phyloP scores from a whole-genome alignment of 2,113 vertebrate genomes.

The Talpa occidentalis region DNA sequence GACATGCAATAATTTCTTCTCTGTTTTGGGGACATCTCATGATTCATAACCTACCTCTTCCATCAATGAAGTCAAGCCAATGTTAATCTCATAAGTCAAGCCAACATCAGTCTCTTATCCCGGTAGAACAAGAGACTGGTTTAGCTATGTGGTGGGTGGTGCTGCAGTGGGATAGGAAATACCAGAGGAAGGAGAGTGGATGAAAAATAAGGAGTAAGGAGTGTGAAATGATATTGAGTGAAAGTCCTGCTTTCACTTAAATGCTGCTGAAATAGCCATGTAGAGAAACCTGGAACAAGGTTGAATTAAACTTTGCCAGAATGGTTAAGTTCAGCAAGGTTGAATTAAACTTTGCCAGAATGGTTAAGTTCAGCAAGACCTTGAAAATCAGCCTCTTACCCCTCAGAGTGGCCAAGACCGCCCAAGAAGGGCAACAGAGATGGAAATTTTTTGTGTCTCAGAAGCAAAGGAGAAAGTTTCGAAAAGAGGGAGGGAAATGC shows the following conservation, averaged over 20 bases:
- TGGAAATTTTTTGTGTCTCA: neutral
- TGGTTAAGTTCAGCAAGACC: neutral
- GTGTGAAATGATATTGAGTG: neutral
- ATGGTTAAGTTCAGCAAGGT: neutral
- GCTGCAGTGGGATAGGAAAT: neutral
- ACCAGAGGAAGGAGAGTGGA: neutral
- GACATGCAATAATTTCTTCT: neutral
- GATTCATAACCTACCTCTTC: neutral
- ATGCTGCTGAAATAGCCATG: neutral
- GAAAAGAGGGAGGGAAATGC: neutral
- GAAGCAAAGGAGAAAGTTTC: neutral
- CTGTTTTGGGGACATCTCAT: neutral
- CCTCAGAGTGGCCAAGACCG: neutral
- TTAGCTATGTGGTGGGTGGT: neutral
- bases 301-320: neutral
- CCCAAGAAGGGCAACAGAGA: neutral
- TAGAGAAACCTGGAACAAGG: neutral
- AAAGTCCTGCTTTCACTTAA: neutral
- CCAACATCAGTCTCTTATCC: neutral
- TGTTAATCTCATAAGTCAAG: neutral
- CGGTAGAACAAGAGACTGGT: neutral
- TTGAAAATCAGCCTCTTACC: neutral
- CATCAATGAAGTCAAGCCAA: conserved; percentile 6
- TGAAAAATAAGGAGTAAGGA: neutral
- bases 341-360: conserved; percentile 2